Evolutionary conservation across 2,888 invertebrate species (phyloP), one percentile per base, ranked within the genome.

Genomic region (Polydrusus tereticollis): DNA sequence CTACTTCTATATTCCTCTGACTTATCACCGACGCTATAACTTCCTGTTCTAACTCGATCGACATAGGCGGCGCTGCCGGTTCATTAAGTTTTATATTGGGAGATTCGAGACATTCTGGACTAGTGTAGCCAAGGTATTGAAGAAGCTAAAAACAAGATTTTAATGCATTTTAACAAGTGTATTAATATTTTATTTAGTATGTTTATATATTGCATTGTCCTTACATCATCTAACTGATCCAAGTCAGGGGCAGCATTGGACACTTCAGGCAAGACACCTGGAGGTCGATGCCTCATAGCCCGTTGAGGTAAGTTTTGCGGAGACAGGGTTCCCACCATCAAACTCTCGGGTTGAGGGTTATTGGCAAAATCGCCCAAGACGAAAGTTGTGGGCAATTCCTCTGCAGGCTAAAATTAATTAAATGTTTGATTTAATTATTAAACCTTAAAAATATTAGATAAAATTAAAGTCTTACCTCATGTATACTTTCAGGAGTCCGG

Each of bases 211-310:
- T n/a, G n/a, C n/a, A n/a, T n/a, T n/a, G n/a, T 8, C 5, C 90
- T 87, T 88, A 96, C 96, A 87, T 97, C 96, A 85, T 97, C 95
- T 68, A 98, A 86, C 84, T 97, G 97, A 86, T 98, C 97, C 86
- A 95, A 90, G 83, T 95, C 95, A 0, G 94, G 92, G 0, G 94
- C 94, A 38, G 93, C 91, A 81, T 94, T 94, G 73, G 92, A 91
- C 76, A 91, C 91, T 73, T 93, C 91, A 0, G 97, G 97, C 72
- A 97, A 86, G 70, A 94, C 87, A 73, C 93, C 90, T 0, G 93
- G 90, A 1, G 93, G 92, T 1, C 93, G 88, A 83, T 92, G 92
- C 23, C 93, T 85, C 82, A 93, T 86, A 0, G 92, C 92, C 75
- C 91, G 89, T 60, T 92, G 88, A 0, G 94, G 93, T 58, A 85